Conservation (phyloP, 2,797 vertebrate genomes). For the Gastrophryne carolinensis region DNA sequence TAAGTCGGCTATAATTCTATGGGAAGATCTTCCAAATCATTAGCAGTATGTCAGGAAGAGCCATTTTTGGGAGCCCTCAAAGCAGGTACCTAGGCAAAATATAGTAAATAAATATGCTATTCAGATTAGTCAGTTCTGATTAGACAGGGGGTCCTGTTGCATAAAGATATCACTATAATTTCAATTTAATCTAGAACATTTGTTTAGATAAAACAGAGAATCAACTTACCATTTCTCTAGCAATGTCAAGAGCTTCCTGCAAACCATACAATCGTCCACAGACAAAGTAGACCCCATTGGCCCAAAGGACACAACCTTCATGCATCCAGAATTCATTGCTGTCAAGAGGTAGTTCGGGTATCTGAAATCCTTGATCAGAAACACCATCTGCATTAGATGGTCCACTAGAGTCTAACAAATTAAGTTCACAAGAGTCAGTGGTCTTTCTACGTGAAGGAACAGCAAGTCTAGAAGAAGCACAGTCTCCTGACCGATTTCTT, state of each 20-base stretch:
- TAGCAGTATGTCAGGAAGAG: too few species aligned
- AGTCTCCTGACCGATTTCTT: constrained; percentile 92
- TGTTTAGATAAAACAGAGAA: too few species aligned
- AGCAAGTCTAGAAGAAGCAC: constrained; percentile 73
- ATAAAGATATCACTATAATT: too few species aligned
- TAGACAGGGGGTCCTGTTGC: too few species aligned
- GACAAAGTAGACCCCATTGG: constrained; percentile 96
- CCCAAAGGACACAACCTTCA: constrained; percentile 96
- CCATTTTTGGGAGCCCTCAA: too few species aligned
- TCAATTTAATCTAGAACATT: neutral
- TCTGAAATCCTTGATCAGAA: constrained; percentile 86
- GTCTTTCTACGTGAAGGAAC: constrained; percentile 87
- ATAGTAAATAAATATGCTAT: too few species aligned
- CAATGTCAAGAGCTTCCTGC: constrained; percentile 95
- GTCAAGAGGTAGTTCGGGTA: constrained; percentile 97
- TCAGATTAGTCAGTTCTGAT: too few species aligned
- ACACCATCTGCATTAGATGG: constrained; percentile 72
- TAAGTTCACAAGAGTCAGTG: constrained; percentile 70
- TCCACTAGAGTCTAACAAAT: constrained; percentile 71
- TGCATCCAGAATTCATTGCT: constrained; percentile 98
- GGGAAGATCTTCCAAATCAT: too few species aligned
- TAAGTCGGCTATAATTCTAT: too few species aligned
- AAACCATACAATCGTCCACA: constrained; percentile 96
- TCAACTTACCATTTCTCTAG: constrained; percentile 89
- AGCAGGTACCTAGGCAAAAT: too few species aligned